A percentile compares a stretch with the other conserved stretches of the same genome.
Conservation (phyloP, 1,140 invertebrate genomes). For the Philotrypesis tridentata region DNA sequence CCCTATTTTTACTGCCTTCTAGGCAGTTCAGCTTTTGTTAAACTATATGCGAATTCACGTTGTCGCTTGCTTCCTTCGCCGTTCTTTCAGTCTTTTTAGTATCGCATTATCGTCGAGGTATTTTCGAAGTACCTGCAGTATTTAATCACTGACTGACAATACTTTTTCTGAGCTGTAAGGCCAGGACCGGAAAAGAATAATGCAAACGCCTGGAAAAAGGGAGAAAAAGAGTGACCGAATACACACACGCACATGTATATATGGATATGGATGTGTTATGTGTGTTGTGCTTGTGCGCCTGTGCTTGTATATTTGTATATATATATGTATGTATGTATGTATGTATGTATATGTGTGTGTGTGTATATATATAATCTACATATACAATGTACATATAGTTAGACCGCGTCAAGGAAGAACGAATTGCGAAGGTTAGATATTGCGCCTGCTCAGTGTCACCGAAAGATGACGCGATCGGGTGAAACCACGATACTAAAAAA, state of each 20-base stretch:
- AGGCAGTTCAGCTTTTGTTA: background rate
- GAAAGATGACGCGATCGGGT: constrained; percentile 21
- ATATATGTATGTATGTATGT: background rate
- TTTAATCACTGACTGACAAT: too few relatives aligned
- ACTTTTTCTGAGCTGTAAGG: too few relatives aligned
- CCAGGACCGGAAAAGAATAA: too few relatives aligned
- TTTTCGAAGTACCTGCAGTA: background rate
- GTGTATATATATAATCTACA: background rate
- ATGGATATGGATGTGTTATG: background rate
- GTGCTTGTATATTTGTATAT: background rate
- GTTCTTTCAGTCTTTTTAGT: background rate
- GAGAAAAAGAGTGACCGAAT: too few relatives aligned
- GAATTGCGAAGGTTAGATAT: constrained; percentile 22
- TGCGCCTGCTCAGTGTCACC: constrained; percentile 8
- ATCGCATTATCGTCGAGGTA: background rate
- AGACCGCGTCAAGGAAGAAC: background rate
- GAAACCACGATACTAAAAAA: background rate
- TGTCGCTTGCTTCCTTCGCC: background rate
- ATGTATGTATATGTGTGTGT: background rate
- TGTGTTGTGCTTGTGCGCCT: background rate
- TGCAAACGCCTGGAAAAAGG: too few relatives aligned
- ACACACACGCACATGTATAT: too few relatives aligned
- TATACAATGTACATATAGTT: background rate
- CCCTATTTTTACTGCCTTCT: background rate
- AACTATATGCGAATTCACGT: background rate